phyloP scores from a whole-genome alignment of 2,113 vertebrate species.

The Rhinopomastus cyanomelas region DNA sequence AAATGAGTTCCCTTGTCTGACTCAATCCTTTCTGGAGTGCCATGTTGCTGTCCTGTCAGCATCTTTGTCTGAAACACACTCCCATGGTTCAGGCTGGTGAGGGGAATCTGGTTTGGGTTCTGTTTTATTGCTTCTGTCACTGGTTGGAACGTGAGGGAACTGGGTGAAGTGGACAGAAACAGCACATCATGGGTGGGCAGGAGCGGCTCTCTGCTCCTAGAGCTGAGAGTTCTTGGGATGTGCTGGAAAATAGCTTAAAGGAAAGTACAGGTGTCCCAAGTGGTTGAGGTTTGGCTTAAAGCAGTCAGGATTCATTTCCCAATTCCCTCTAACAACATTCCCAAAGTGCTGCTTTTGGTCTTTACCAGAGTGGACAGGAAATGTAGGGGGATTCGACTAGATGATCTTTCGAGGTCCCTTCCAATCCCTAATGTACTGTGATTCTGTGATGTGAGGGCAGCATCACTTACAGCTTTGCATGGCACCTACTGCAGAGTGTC shows the following conservation, averaged over 20 bases:
- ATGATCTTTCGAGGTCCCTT: too few species aligned
- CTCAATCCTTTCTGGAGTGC: too few species aligned
- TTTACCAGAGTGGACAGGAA: not conserved
- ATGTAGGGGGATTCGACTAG: too few species aligned
- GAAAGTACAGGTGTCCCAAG: not conserved
- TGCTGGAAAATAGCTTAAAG: not conserved
- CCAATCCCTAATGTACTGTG: too few species aligned
- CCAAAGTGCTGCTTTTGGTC: not conserved
- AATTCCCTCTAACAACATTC: not conserved
- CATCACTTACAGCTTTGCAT: not conserved
- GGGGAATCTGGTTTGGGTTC: not conserved
- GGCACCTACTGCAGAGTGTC: not conserved
- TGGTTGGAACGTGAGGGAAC: not conserved
- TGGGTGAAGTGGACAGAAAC: not conserved
- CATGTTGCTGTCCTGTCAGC: not conserved
- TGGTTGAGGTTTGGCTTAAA: not conserved
- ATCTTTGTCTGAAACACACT: not conserved
- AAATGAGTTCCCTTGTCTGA: too few species aligned
- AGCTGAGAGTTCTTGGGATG: not conserved
- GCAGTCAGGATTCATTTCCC: not conserved
- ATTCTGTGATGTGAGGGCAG: too few species aligned
- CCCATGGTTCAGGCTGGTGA: not conserved
- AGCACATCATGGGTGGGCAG: rapidly evolving
- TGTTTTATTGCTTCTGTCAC: not conserved
- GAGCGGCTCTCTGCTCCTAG: not conserved